These are phyloP conservation scores for Drosophila carrolli DNA, from an alignment of 1,140 invertebrate species.

Conservation along the genomic window DNA sequence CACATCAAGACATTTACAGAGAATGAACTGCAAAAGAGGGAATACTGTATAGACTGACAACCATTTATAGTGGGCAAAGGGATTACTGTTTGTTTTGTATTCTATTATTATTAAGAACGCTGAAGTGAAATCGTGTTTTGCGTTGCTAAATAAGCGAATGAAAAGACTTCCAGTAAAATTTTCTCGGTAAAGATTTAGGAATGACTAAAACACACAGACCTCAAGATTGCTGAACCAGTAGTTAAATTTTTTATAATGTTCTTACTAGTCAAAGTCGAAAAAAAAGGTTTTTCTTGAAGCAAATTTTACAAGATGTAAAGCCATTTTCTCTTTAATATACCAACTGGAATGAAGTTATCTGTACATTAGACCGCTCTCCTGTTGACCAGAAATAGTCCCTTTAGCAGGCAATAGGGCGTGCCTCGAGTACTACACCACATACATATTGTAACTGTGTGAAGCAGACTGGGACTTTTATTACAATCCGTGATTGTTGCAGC, in stretches of 20 bases:
- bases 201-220: too few relatives aligned
- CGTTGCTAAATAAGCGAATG: conserved; percentile 24
- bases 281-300: not conserved
- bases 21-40: conserved; percentile 43
- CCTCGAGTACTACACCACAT: conserved; percentile 27
- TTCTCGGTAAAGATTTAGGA: too few relatives aligned
- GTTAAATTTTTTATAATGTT: too few relatives aligned
- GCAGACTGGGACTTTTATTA: conserved; percentile 60
- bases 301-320: not conserved
- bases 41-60: conserved; percentile 2
- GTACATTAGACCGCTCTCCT: conserved; percentile 17
- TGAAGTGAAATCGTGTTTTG: conserved; percentile 52
- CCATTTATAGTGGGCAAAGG: not conserved
- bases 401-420: conserved; percentile 63
- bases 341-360: not conserved
- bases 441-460: conserved; percentile 28
- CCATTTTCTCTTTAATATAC: not conserved
- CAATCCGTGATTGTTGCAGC: conserved; percentile 52
- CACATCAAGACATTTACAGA: conserved; percentile 53
- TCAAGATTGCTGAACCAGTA: too few relatives aligned
- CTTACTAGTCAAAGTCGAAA: too few relatives aligned
- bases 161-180: not conserved
- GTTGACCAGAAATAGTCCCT: conserved; percentile 40
- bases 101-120: conserved; percentile 5
- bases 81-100: conserved; percentile 21